Base-by-base conservation (phyloP, 2,888 invertebrate genomes). In the Andrena fulva region DNA sequence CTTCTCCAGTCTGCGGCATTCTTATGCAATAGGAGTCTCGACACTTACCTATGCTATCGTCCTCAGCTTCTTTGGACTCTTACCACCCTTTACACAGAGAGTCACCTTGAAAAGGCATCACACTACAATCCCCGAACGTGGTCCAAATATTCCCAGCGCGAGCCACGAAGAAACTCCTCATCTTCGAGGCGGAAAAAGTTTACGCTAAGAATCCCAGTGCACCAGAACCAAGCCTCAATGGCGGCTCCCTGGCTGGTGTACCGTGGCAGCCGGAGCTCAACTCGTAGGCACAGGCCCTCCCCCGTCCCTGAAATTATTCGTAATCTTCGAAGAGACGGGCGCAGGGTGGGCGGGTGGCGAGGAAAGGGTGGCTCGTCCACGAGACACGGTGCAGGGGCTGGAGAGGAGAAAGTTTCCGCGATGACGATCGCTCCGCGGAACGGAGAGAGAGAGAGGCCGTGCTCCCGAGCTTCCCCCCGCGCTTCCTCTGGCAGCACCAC, bases 261-360 rank as follows among this genome's bases (percentile, higher is more conserved):
- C 64, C 69, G 31, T 24, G 66, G 54, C 29, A 70, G 48, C 31
- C 64, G 77, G 35, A 74, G 29, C 67, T 12, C 60, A 42, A 54
- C 54, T 33, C 33, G 24, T 24, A 24, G 33, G 16, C n/a, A 20
- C 59, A 59, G 29, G 20, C 60, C 2, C 69, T 33, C 50, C 33
- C 56, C 59, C 67, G 69, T 74, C 62, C 35, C 64, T 66, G 77
- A 85, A 85, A 85, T 85, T 82, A 82, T 85, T 82, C 82, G 79
- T 80, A 85, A 85, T 85, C 85, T 85, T 82, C 56, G 78, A 31
- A 52, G 74, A 60, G 76, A 35, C 64, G 31, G 29, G 29, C 33
- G 6, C 31, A 16, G 5, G 24, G 27, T 16, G 48, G 33, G 35
- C 8, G 59, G 54, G 50, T 7, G 70, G 72, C 24, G 20, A 27